Evolutionary conservation across 2,113 vertebrate species (phyloP).

Genomic region (Hippocampus barbouri): DNA sequence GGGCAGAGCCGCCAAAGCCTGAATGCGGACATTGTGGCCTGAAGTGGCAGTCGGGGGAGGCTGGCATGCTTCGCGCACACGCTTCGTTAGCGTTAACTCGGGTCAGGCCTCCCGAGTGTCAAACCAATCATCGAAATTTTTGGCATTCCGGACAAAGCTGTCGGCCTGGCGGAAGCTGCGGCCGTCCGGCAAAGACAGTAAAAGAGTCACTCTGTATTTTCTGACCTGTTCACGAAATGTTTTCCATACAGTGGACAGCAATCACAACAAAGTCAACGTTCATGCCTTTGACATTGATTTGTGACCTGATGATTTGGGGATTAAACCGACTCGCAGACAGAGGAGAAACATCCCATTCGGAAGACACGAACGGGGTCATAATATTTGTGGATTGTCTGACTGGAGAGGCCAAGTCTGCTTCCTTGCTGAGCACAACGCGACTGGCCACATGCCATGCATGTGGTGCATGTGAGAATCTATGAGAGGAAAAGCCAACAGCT

Average conservation of each 20-base stretch:
- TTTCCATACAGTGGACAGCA: constrained; percentile 5
- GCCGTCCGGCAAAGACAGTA: background rate
- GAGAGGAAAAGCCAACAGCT: background rate
- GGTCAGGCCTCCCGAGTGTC: constrained; percentile 49
- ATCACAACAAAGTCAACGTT: constrained; percentile 23
- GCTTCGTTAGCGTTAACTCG: constrained; percentile 47
- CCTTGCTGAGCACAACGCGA: background rate
- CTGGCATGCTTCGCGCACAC: constrained; percentile 27
- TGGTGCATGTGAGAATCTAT: background rate
- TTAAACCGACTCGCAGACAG: constrained; percentile 32
- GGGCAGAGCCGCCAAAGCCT: constrained; percentile 2
- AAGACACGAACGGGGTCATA: constrained; percentile 34
- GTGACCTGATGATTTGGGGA: constrained; percentile 42
- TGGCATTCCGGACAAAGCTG: background rate
- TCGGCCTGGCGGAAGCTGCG: background rate
- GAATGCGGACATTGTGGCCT: constrained; percentile 21
- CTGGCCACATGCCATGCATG: background rate
- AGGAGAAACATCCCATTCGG: constrained; percentile 17
- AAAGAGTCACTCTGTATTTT: background rate
- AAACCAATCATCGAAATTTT: constrained; percentile 35
- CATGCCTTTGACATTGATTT: constrained; percentile 24
- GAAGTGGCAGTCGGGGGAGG: constrained; percentile 15
- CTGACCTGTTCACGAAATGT: constrained; percentile 10
- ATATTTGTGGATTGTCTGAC: constrained; percentile 18
- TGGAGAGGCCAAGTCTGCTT: background rate